Conservation (phyloP, 1,140 invertebrate species). For the Bombus confusus region DNA sequence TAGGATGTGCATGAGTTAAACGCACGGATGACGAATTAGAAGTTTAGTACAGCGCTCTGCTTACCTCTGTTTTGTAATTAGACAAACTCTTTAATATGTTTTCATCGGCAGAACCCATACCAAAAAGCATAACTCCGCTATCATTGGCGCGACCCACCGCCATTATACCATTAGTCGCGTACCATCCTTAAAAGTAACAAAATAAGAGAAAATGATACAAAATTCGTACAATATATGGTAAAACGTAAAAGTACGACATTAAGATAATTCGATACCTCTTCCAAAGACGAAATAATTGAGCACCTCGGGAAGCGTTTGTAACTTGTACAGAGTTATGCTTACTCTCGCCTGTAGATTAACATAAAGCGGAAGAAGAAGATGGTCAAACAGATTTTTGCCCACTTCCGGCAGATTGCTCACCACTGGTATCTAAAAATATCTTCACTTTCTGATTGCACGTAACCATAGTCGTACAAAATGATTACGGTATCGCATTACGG, state of each 20-base stretch:
- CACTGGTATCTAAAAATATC: constrained; percentile 80
- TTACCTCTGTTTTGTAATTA: constrained; percentile 86
- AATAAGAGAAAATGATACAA: background rate
- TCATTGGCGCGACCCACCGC: constrained; percentile 81
- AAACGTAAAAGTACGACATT: background rate
- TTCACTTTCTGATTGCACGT: background rate
- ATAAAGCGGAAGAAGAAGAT: constrained; percentile 88
- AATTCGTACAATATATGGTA: background rate
- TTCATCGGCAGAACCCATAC: constrained; percentile 87
- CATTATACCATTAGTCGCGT: constrained; percentile 85
- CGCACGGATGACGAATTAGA: too few relatives aligned
- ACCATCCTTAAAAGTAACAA: constrained; percentile 68
- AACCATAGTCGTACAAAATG: background rate
- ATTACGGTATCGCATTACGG: background rate
- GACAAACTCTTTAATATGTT: constrained; percentile 85
- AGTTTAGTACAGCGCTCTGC: background rate
- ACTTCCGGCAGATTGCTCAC: constrained; percentile 83
- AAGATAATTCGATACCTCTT: constrained; percentile 80
- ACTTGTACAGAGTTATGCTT: constrained; percentile 85
- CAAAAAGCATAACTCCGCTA: constrained; percentile 86
- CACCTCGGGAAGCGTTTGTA: constrained; percentile 83
- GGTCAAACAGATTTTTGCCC: constrained; percentile 88
- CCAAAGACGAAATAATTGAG: constrained; percentile 85
- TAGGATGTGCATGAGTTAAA: too few relatives aligned
- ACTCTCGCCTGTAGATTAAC: constrained; percentile 85